A percentile compares a stretch with the other conserved stretches of the same genome.
Conservation (phyloP, 1,140 invertebrate species). For the Drosophila sturtevanti region DNA sequence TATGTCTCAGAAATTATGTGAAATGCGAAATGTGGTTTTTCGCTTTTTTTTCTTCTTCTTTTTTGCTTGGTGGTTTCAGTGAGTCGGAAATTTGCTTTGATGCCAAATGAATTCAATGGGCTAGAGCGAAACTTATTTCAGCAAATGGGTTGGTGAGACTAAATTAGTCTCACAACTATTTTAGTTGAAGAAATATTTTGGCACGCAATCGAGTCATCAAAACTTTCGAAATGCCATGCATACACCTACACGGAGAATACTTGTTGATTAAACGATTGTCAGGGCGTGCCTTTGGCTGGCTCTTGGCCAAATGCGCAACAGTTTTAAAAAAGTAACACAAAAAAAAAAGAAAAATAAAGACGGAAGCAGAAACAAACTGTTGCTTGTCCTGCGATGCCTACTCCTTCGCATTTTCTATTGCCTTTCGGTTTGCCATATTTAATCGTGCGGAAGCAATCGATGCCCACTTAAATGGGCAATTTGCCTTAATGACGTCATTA, state of each 20-base stretch:
- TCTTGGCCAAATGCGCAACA: conserved; percentile 67
- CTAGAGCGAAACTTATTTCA: neutral
- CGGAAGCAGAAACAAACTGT: conserved; percentile 47
- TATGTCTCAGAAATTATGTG: neutral
- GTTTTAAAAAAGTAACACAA: conserved; percentile 58
- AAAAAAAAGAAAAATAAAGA: conserved; percentile 11
- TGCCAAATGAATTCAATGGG: conserved; percentile 18
- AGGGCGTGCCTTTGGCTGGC: conserved; percentile 58
- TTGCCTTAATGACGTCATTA: conserved; percentile 75
- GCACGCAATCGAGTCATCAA: conserved; percentile 50
- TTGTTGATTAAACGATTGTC: conserved; percentile 38
- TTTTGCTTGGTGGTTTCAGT: conserved; percentile 11
- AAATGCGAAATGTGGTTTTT: neutral
- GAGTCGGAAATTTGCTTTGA: conserved; percentile 44
- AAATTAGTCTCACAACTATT: conserved; percentile 60
- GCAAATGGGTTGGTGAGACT: neutral
- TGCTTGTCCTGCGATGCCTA: conserved; percentile 32
- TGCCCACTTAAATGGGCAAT: conserved; percentile 68
- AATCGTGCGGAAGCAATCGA: conserved; percentile 80
- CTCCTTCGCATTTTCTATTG: conserved; percentile 10
- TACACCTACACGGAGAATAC: neutral
- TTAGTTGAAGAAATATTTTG: conserved; percentile 35
- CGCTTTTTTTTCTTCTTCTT: too few species aligned
- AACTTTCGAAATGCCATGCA: neutral
- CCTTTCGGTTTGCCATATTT: conserved; percentile 56